These are phyloP conservation scores for Galendromus occidentalis DNA, from an alignment of 1,140 invertebrate species.

Conservation along the genomic window DNA sequence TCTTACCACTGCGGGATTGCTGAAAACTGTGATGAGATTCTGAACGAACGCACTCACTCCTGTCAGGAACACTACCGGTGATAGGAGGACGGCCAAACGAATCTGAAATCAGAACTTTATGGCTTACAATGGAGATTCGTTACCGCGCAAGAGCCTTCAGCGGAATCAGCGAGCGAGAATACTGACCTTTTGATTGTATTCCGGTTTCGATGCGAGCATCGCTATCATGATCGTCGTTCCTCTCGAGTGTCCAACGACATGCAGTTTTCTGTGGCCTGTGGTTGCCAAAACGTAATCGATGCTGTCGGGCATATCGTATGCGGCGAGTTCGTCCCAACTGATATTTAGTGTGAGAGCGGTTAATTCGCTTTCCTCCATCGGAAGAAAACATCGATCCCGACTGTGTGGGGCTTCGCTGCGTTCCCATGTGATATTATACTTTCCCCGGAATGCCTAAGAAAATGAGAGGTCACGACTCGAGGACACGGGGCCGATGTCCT, in stretches of 20 bases:
- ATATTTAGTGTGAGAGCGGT: neutral
- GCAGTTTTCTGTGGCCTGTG: constrained; percentile 37
- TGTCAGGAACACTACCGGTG: neutral
- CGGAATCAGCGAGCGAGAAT: too few species aligned
- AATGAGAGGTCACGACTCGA: too few species aligned
- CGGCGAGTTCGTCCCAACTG: constrained; percentile 25
- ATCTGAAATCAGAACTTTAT: neutral
- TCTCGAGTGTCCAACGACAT: constrained; percentile 44
- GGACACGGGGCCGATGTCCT: too few species aligned
- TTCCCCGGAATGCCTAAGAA: too few species aligned
- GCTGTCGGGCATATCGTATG: constrained; percentile 32
- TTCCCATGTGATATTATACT: too few species aligned
- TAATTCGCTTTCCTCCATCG: too few species aligned
- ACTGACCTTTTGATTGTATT: constrained; percentile 41
- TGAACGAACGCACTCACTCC: neutral
- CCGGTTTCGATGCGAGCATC: constrained; percentile 38
- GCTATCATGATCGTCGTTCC: constrained; percentile 42
- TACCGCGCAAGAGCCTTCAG: too few species aligned
- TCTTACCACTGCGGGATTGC: neutral
- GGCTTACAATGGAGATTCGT: too few species aligned
- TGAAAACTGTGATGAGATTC: neutral
- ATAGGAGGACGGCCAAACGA: neutral
- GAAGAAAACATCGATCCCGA: too few species aligned
- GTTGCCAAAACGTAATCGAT: constrained; percentile 29
- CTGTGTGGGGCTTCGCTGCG: too few species aligned